A percentile compares a stretch with the other conserved stretches of the same genome.
phyloP scores from a whole-genome alignment of 2,888 invertebrate species.

The Diaprepes abbreviatus region DNA sequence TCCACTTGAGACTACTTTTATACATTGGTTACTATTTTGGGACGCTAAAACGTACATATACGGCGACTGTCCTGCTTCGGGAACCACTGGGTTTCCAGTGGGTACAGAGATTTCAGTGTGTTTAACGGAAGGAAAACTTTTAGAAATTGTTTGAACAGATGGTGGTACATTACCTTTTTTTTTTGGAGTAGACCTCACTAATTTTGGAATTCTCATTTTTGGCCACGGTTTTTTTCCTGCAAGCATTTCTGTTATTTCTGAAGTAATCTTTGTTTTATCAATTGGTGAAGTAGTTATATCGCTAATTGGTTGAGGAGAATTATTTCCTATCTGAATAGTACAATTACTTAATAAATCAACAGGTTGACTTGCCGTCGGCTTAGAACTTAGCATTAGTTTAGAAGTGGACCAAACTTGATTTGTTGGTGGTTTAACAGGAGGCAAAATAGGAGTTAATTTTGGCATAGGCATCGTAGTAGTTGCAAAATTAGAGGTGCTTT shows the following conservation, averaged over 20 bases:
- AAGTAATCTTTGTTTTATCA: neutral
- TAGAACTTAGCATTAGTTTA: no score
- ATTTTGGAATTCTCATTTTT: neutral
- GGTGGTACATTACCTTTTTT: neutral
- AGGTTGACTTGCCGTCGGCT: neutral
- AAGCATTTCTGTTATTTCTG: constrained; percentile 18
- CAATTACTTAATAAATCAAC: neutral
- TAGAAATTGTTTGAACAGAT: neutral
- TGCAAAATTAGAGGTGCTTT: constrained; percentile 30
- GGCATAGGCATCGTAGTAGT: constrained; percentile 27
- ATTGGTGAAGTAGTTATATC: neutral
- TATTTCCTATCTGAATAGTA: neutral
- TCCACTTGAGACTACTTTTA: no score
- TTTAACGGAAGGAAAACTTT: neutral
- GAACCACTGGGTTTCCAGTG: neutral
- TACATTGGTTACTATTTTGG: no score
- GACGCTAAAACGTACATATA: neutral
- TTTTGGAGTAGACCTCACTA: neutral
- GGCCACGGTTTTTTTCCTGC: neutral
- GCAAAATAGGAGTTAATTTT: constrained; percentile 4
- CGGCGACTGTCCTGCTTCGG: neutral
- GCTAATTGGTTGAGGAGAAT: neutral
- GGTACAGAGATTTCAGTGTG: neutral
- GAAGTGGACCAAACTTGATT: no score
- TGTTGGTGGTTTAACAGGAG: neutral